phyloP scores from a whole-genome alignment of 2,888 invertebrate genomes.

The Chalcis sispes region DNA sequence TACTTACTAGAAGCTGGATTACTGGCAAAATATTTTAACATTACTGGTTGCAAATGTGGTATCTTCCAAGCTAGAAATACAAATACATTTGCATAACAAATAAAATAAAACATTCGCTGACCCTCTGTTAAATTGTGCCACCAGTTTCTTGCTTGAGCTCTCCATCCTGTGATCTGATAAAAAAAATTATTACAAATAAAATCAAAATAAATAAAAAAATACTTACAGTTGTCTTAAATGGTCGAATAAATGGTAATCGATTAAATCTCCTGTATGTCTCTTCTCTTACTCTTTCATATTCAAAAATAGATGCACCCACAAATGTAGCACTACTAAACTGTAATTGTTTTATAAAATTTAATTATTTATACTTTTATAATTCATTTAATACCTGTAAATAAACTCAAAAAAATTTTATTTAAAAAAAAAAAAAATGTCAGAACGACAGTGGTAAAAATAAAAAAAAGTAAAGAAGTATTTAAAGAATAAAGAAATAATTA shows the following conservation, averaged over 20 bases:
- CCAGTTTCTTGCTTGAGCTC: constrained; percentile 77
- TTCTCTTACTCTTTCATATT: constrained; percentile 84
- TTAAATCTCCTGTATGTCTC: constrained; percentile 64
- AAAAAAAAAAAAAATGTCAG: background rate
- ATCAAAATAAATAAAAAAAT: constrained; percentile 4
- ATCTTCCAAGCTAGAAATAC: constrained; percentile 91
- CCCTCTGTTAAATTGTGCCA: constrained; percentile 86
- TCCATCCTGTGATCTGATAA: constrained; percentile 67
- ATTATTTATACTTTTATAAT: constrained; percentile 33
- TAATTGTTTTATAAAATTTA: constrained; percentile 56
- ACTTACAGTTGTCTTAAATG: constrained; percentile 28
- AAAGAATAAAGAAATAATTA: background rate
- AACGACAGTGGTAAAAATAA: constrained; percentile 10
- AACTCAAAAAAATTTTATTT: constrained; percentile 3
- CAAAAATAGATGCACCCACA: constrained; percentile 88
- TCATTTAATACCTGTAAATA: constrained; percentile 30
- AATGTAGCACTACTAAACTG: constrained; percentile 85
- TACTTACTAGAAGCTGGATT: constrained; percentile 86
- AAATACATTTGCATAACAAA: constrained; percentile 86
- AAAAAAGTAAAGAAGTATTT: background rate
- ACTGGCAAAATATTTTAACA: constrained; percentile 91
- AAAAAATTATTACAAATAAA: constrained; percentile 32
- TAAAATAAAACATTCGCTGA: constrained; percentile 87
- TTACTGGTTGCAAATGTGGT: constrained; percentile 82
- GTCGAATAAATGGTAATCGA: constrained; percentile 33